phyloP scores from a whole-genome alignment of 2,888 invertebrate species.

The Iphiclides podalirius region DNA sequence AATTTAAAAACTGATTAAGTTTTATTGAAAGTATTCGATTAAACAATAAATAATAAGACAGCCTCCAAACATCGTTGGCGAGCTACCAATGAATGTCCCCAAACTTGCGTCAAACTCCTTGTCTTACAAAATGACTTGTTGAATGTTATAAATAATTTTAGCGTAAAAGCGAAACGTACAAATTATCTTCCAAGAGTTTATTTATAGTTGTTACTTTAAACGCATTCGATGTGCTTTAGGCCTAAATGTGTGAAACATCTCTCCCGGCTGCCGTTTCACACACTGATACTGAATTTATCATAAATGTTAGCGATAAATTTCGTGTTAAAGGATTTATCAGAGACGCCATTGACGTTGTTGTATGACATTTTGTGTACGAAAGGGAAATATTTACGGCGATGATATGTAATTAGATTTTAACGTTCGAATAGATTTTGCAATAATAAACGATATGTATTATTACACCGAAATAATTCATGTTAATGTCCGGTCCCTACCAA shows the following conservation, averaged over 20 bases:
- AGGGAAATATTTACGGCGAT: constrained; percentile 6
- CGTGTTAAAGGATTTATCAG: neutral
- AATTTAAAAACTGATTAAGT: too few species aligned
- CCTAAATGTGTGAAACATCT: constrained; percentile 9
- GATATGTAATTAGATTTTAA: constrained; percentile 17
- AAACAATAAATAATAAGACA: too few species aligned
- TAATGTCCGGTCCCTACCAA: constrained; percentile 2
- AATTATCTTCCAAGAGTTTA: constrained; percentile 12
- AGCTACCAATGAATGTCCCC: neutral
- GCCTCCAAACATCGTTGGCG: too few species aligned
- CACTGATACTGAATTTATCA: neutral
- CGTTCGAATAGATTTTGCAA: constrained; percentile 12
- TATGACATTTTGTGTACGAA: constrained; percentile 1
- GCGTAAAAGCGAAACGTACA: constrained; percentile 7
- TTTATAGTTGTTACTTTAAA: constrained; percentile 7
- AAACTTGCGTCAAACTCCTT: neutral
- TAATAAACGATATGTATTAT: constrained; percentile 11
- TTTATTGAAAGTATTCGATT: too few species aligned
- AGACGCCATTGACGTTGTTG: neutral
- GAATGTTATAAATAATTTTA: constrained; percentile 7
- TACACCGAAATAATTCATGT: neutral
- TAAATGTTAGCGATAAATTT: neutral
- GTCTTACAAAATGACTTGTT: neutral
- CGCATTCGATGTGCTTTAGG: neutral
- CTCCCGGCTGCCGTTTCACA: neutral